These are phyloP conservation scores for Epinephelus awoara DNA, from an alignment of 2,797 vertebrate species.

Conservation along the genomic window DNA sequence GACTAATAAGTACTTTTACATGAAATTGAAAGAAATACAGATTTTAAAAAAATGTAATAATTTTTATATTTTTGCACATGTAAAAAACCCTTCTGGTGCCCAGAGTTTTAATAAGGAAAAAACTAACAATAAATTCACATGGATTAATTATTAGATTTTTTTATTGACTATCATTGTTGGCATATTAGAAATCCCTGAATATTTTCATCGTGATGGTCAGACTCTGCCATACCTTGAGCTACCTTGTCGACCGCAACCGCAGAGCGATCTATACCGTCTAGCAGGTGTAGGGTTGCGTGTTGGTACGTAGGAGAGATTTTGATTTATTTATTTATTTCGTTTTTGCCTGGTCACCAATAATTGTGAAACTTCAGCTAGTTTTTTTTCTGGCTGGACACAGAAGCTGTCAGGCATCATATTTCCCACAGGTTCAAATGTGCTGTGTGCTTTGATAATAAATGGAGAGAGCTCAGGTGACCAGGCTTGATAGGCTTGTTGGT, in stretches of 20 bases:
- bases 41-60: neutral
- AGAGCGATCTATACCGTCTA: constrained; percentile 77
- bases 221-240: constrained; percentile 62
- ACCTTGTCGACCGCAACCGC: constrained; percentile 77
- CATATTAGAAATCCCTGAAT: constrained; percentile 31
- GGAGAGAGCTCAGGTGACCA: constrained; percentile 79
- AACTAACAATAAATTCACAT: neutral
- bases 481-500: constrained; percentile 59
- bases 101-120: neutral
- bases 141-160: neutral
- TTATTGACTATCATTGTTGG: neutral
- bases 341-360: constrained; percentile 84
- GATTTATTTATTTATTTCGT: constrained; percentile 79
- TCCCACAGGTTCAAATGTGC: constrained; percentile 83
- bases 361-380: constrained; percentile 86
- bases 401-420: constrained; percentile 82
- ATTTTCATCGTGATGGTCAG: constrained; percentile 62
- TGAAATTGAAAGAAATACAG: constrained; percentile 19
- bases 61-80: neutral
- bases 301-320: constrained; percentile 68
- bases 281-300: constrained; percentile 79
- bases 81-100: neutral
- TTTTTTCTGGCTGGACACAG: constrained; percentile 77
- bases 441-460: constrained; percentile 84
- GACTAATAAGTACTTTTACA: neutral